Evolutionary conservation across 2,888 invertebrate species (phyloP), one percentile per base, ranked within the genome.

Genomic region (Rhagophthalmus giganteus): DNA sequence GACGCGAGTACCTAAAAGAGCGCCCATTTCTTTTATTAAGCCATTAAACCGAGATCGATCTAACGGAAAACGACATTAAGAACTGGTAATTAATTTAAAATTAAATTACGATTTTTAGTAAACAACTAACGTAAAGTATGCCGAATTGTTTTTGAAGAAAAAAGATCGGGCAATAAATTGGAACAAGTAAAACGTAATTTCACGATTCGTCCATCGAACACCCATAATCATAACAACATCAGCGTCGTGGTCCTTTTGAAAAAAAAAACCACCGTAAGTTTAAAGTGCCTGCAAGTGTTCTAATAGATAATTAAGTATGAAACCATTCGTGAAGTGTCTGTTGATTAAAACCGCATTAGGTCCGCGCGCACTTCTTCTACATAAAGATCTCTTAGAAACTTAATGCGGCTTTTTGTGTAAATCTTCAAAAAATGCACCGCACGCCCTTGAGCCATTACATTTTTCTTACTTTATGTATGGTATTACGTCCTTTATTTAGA

Each of bases 11-110:
- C n/a, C n/a, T n/a, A n/a, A n/a, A n/a, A n/a, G n/a, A n/a, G n/a
- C n/a, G n/a, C n/a, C n/a, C n/a, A n/a, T n/a, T n/a, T 59, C 59
- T 58, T 60, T 59, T 28, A 37, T 50, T 50, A 39, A 37, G 45
- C 25, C 28, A 39, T 40, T 33, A 50, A 50, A 50, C 37, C 38
- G 32, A 33, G 30, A 41, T 35, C 24, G 44, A 8, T 27, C 42
- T 32, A 47, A 45, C 47, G 38, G 40, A 4, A n/a, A n/a, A 31
- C 13, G 40, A 40, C 40, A 40, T 28, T 40, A 40, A 30, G 20
- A 24, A 31, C 20, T 16, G 20, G 9, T 40, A 40, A 40, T 40
- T 40, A 31, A 40, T 31, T 24, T 40, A 24, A 16, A 31, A 40
- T 31, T 31, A 40, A 31, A 20, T 20, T 20, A 20, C 3, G 20